Conservation (phyloP, 2,797 vertebrate genomes). For the Champsocephalus gunnari region DNA sequence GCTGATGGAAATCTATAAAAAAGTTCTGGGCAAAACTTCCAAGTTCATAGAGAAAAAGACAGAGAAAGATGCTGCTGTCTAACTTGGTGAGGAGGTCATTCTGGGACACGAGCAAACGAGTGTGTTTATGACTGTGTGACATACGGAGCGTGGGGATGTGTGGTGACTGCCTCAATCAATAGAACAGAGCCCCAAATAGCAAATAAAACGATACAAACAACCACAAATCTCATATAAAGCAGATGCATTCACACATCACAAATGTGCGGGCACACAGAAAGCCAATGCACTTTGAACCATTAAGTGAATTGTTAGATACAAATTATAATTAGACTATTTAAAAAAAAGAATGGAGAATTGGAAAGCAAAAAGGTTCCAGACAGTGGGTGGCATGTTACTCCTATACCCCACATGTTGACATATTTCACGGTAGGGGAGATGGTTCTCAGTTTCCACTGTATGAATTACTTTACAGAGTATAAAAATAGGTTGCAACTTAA, state of each 20-base stretch:
- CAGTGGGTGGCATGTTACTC: constrained; percentile 34
- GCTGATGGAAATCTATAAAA: constrained; percentile 12
- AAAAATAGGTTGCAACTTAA: constrained; percentile 36
- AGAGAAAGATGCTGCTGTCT: constrained; percentile 54
- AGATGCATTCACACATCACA: constrained; percentile 54
- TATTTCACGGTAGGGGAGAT: background rate
- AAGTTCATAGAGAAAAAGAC: constrained; percentile 54
- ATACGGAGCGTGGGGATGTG: constrained; percentile 38
- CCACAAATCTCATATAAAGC: constrained; percentile 44
- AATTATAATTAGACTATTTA: constrained; percentile 43
- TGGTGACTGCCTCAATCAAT: constrained; percentile 63
- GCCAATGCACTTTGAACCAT: constrained; percentile 43
- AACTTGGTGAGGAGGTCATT: constrained; percentile 48
- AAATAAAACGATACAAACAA: constrained; percentile 67
- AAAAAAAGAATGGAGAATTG: constrained; percentile 35
- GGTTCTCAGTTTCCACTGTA: constrained; percentile 6
- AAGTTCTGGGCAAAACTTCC: constrained; percentile 47
- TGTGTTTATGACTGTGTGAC: constrained; percentile 51
- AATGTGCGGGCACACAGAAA: constrained; percentile 28
- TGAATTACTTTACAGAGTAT: constrained; percentile 11
- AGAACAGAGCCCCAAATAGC: constrained; percentile 50
- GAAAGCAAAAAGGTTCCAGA: constrained; percentile 38
- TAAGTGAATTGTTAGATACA: constrained; percentile 29
- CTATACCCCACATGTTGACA: constrained; percentile 20
- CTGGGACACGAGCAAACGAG: constrained; percentile 56